These are phyloP conservation scores for Shargacucullia verbasci DNA, from an alignment of 2,888 invertebrate species.

Conservation along the genomic window DNA sequence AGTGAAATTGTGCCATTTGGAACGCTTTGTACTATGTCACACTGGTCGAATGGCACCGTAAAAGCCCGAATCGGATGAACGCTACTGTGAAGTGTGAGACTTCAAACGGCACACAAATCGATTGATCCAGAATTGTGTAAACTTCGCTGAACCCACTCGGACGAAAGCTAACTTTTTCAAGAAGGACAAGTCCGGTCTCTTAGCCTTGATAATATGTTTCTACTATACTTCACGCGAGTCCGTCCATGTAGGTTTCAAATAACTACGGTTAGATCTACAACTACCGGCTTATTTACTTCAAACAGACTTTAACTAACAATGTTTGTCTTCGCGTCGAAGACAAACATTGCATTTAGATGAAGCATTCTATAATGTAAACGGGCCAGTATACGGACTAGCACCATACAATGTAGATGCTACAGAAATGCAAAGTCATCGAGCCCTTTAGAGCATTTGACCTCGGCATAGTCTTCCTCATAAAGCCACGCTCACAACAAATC, in stretches of 20 bases:
- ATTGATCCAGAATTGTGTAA: no score
- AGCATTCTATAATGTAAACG: background rate
- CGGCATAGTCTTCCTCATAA: slow-evolving; percentile 13
- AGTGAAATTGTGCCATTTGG: background rate
- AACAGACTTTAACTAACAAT: background rate
- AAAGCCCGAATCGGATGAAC: background rate
- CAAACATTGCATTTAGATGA: no score
- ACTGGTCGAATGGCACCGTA: background rate
- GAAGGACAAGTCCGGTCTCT: background rate
- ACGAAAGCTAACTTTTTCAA: background rate
- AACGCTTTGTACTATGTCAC: background rate
- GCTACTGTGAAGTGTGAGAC: background rate
- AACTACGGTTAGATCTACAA: background rate
- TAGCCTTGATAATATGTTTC: background rate
- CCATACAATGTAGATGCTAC: background rate
- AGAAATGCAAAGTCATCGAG: slow-evolving; percentile 11
- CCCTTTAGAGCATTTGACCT: slow-evolving; percentile 2
- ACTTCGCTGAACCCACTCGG: background rate
- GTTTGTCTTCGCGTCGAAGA: background rate
- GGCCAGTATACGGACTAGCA: background rate
- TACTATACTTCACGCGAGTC: background rate
- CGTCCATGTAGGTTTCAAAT: background rate
- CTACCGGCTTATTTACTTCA: background rate
- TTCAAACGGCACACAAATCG: background rate
- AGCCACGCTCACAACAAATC: slow-evolving; percentile 13